phyloP scores from a whole-genome alignment of 2,797 vertebrate genomes.

The Hybognathus amarus region DNA sequence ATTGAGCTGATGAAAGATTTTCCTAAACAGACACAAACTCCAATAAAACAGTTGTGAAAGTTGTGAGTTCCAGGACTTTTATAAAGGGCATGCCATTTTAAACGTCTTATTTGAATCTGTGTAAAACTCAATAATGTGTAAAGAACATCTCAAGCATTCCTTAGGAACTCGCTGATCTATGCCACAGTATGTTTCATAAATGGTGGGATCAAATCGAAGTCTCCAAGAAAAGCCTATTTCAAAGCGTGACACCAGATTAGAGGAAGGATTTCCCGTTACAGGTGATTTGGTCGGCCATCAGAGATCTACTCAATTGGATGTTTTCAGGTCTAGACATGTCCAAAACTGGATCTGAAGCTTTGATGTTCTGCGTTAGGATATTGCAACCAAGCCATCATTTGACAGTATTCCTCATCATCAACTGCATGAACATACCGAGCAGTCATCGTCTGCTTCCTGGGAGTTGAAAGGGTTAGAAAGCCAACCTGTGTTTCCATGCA shows the following conservation, averaged over 20 bases:
- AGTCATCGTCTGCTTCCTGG: not conserved
- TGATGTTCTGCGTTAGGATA: not conserved
- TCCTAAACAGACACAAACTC: not conserved
- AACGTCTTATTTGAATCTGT: not conserved
- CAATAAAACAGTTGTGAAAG: not conserved
- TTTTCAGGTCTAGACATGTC: not conserved
- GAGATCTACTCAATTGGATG: not conserved
- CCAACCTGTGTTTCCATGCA: not conserved
- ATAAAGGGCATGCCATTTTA: not conserved
- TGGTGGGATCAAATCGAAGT: not conserved
- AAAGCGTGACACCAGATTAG: not conserved
- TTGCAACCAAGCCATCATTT: not conserved
- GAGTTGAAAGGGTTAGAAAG: not conserved
- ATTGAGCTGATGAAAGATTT: not conserved
- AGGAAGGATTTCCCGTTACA: not conserved
- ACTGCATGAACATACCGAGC: not conserved
- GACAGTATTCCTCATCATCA: not conserved
- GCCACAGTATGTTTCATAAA: not conserved
- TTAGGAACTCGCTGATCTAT: not conserved
- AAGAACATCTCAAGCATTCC: not conserved
- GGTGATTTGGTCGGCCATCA: not conserved
- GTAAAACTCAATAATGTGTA: not conserved
- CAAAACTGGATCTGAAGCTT: constrained; percentile 6
- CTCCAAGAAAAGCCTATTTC: not conserved
- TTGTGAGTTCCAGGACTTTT: not conserved